Conservation (phyloP, 1,140 invertebrate species). For the Brachionus angularis region DNA sequence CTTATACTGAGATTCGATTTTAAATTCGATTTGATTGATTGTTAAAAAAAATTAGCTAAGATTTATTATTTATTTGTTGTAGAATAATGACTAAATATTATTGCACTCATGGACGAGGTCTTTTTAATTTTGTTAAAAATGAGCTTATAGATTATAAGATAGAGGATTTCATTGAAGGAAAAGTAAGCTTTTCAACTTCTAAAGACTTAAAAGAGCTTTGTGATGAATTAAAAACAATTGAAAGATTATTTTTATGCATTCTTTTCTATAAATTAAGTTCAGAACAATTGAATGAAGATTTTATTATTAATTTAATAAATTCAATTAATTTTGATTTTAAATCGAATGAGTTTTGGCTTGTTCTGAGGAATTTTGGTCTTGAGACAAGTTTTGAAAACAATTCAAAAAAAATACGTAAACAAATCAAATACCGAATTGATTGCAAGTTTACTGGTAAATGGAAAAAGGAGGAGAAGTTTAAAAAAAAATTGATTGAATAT, state of each 20-base stretch:
- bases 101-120: conserved; percentile 7
- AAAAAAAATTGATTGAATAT: conserved; percentile 8
- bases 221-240: conserved; percentile 3
- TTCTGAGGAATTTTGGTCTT: no score
- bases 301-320: background rate
- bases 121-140: background rate
- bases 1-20: no score
- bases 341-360: no score
- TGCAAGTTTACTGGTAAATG: conserved; percentile 30
- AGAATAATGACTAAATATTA: background rate
- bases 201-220: background rate
- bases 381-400: background rate
- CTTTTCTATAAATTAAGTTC: background rate
- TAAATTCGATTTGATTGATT: no score
- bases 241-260: background rate
- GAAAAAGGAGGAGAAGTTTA: background rate
- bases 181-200: background rate
- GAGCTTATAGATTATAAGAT: background rate
- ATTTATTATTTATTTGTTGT: background rate
- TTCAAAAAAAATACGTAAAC: conserved; percentile 3
- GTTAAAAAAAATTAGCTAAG: no score
- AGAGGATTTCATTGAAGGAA: conserved; percentile 33
- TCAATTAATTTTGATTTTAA: no score
- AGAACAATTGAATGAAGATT: background rate
- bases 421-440: conserved; percentile 4